Evolutionary conservation across 1,140 invertebrate species (phyloP).

Genomic region (Mamestra configurata): DNA sequence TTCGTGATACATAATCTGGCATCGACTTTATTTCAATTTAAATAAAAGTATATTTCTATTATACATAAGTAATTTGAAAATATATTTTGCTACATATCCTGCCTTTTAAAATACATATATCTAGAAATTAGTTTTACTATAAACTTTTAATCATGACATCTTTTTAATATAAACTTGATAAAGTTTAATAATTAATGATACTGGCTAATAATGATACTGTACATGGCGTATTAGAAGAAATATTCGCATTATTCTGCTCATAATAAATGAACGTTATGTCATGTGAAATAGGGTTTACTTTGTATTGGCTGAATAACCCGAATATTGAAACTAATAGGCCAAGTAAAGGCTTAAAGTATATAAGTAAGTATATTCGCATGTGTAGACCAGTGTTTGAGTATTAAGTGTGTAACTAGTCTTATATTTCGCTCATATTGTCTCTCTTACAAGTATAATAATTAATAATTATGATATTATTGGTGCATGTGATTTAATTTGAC

Average conservation of each 20-base stretch:
- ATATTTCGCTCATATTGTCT: slow-evolving; percentile 16
- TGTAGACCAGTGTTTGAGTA: slow-evolving; percentile 27
- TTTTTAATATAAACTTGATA: too few species aligned
- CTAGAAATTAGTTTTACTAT: too few species aligned
- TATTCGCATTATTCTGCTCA: background rate
- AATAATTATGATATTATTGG: slow-evolving; percentile 27
- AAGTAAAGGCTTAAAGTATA: background rate
- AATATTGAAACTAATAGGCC: background rate
- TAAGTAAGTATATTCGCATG: slow-evolving; percentile 10
- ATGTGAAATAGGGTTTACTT: background rate
- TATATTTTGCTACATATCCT: too few species aligned
- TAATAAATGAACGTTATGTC: background rate
- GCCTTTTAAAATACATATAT: too few species aligned
- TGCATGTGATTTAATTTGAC: slow-evolving; percentile 23
- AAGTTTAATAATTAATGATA: too few species aligned
- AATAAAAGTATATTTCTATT: too few species aligned
- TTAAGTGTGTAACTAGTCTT: slow-evolving; percentile 48
- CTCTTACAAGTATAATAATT: slow-evolving; percentile 19
- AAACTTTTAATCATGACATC: too few species aligned
- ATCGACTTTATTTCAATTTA: too few species aligned
- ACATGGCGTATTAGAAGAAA: background rate
- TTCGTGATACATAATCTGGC: too few species aligned
- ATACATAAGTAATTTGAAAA: too few species aligned
- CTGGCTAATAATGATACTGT: too few species aligned
- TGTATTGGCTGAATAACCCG: background rate